Evolutionary conservation across 2,113 vertebrate species (phyloP).

Genomic region (Chloroceryle aenea): DNA sequence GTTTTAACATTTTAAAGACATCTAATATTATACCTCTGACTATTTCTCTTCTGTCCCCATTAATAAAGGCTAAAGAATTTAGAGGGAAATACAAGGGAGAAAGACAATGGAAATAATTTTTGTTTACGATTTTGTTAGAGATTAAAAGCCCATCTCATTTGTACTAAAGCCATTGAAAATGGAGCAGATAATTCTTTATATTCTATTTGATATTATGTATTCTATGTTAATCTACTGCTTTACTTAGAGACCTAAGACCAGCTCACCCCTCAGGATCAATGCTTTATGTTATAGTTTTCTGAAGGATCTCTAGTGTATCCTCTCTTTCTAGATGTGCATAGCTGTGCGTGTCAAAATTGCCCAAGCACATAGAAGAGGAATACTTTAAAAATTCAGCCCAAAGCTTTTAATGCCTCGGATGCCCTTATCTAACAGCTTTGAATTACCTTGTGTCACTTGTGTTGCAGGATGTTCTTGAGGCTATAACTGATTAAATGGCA

Average conservation of each 20-base stretch:
- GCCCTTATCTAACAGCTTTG: constrained; percentile 17
- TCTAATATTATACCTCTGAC: background rate
- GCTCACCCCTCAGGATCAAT: background rate
- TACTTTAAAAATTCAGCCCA: background rate
- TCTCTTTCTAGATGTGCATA: background rate
- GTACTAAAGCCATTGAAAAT: background rate
- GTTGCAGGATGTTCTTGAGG: constrained; percentile 1
- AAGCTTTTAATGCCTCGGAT: background rate
- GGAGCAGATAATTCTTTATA: background rate
- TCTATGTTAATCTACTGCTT: background rate
- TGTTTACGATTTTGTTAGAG: background rate
- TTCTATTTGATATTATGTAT: background rate
- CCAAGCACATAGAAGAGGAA: background rate
- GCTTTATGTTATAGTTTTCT: background rate
- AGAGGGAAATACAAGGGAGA: background rate
- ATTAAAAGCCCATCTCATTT: background rate
- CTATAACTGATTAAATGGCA: constrained; percentile 17
- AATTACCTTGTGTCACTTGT: constrained; percentile 7
- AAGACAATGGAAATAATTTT: background rate
- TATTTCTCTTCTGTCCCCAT: background rate
- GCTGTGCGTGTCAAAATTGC: background rate
- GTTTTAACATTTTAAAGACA: background rate
- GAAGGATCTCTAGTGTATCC: background rate
- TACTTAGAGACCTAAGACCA: background rate
- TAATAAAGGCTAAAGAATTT: background rate